Conservation (phyloP, 2,113 vertebrate species). For the Calypte anna region DNA sequence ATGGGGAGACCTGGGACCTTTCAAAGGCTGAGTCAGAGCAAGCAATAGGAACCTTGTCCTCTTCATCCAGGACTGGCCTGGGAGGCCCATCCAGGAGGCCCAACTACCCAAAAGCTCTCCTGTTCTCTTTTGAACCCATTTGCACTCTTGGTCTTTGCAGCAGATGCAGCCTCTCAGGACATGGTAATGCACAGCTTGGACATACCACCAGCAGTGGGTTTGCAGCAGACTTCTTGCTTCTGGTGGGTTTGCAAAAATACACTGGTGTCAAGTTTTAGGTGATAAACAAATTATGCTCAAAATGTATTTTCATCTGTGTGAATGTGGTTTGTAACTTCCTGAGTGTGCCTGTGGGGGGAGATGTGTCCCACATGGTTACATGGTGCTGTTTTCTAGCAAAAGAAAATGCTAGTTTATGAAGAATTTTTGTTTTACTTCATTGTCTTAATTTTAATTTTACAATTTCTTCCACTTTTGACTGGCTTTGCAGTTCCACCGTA, state of each 20-base stretch:
- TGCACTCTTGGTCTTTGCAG: fast-evolving
- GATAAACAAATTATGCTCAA: background rate
- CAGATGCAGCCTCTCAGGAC: background rate
- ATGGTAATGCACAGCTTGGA: background rate
- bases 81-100: background rate
- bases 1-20: background rate
- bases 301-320: background rate
- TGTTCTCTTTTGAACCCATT: background rate
- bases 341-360: background rate
- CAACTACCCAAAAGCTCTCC: background rate
- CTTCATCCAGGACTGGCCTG: background rate
- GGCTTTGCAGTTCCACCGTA: background rate
- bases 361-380: background rate
- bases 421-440: background rate
- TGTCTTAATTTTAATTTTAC: background rate
- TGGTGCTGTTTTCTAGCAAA: background rate
- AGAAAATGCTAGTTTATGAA: background rate
- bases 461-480: background rate
- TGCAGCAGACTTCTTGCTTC: background rate
- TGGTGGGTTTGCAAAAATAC: background rate
- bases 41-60: background rate
- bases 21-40: background rate
- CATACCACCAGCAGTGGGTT: background rate
- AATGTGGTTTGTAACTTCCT: background rate
- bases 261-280: background rate